Percentiles rank a stretch among this genome's conserved stretches.
These are phyloP conservation scores for Emmelina monodactyla DNA, from an alignment of 2,888 invertebrate species.

Conservation along the genomic window DNA sequence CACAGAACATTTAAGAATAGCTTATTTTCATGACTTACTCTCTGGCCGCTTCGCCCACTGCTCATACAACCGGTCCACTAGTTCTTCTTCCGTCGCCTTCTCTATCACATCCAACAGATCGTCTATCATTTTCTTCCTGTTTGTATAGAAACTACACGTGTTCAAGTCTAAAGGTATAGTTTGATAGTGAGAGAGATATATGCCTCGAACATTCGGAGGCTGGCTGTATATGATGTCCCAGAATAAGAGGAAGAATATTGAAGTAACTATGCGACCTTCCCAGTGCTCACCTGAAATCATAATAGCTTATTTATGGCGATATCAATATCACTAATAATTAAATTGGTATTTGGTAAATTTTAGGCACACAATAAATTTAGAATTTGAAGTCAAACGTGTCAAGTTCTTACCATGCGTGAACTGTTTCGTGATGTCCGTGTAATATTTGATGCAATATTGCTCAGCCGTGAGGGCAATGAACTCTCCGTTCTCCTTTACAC, in stretches of 20 bases:
- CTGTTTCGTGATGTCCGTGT: constrained; percentile 22
- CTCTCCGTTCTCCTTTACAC: constrained; percentile 23
- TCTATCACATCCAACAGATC: constrained; percentile 45
- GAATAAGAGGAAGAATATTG: constrained; percentile 73
- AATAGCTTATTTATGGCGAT: neutral
- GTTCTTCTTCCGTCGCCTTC: constrained; percentile 28
- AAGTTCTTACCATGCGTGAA: constrained; percentile 38
- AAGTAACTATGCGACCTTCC: constrained; percentile 71
- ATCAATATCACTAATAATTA: too few species aligned
- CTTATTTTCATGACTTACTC: too few species aligned
- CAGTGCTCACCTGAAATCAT: constrained; percentile 70
- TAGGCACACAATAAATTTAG: neutral
- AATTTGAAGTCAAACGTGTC: neutral
- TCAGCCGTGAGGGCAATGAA: constrained; percentile 31
- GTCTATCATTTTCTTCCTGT: constrained; percentile 68
- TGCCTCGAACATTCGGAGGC: constrained; percentile 49
- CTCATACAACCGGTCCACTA: constrained; percentile 45
- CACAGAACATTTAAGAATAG: too few species aligned
- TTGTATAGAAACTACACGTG: constrained; percentile 70
- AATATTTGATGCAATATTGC: constrained; percentile 35
- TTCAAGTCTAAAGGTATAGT: constrained; percentile 76
- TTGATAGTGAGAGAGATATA: constrained; percentile 74
- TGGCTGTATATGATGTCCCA: constrained; percentile 79
- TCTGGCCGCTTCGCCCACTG: constrained; percentile 54
- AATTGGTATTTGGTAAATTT: too few species aligned